Conservation (phyloP, 2,888 invertebrate species). For the Podabrus alpinus region DNA sequence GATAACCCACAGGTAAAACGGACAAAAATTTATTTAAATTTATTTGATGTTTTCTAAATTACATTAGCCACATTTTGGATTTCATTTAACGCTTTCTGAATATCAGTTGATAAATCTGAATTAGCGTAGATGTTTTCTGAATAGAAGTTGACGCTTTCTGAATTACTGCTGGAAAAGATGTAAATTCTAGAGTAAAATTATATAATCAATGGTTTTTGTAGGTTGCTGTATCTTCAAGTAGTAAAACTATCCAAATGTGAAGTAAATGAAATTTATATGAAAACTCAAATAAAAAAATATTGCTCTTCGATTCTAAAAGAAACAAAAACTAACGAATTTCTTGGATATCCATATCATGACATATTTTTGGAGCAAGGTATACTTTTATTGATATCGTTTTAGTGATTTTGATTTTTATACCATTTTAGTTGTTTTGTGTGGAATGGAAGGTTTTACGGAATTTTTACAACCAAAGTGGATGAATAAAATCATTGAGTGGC, state of each 20-base stretch:
- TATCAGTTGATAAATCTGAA: too few species aligned
- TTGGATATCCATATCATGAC: slow-evolving; percentile 43
- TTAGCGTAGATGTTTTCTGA: too few species aligned
- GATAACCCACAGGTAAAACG: slow-evolving; percentile 42
- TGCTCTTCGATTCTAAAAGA: slow-evolving; percentile 45
- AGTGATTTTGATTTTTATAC: neutral
- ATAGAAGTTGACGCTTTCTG: too few species aligned
- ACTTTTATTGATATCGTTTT: neutral
- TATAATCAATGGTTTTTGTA: slow-evolving; percentile 17
- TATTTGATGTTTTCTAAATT: neutral
- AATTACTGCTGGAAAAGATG: too few species aligned
- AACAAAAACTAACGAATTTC: slow-evolving; percentile 40
- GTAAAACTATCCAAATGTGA: slow-evolving; percentile 32
- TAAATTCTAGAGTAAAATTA: too few species aligned
- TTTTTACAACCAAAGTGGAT: slow-evolving; percentile 51
- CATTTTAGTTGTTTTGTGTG: slow-evolving; percentile 55
- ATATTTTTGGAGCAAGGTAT: slow-evolving; percentile 48
- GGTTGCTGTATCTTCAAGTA: slow-evolving; percentile 43
- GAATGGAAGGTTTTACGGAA: slow-evolving; percentile 56
- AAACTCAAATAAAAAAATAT: slow-evolving; percentile 30
- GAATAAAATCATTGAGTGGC: slow-evolving; percentile 51
- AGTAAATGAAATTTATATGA: neutral
- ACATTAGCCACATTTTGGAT: too few species aligned
- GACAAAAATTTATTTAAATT: too few species aligned
- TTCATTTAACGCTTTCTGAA: too few species aligned